Evolutionary conservation across 2,888 invertebrate genomes (phyloP), one percentile per base, ranked within the genome.

Genomic region (Stegana nigrithorax): DNA sequence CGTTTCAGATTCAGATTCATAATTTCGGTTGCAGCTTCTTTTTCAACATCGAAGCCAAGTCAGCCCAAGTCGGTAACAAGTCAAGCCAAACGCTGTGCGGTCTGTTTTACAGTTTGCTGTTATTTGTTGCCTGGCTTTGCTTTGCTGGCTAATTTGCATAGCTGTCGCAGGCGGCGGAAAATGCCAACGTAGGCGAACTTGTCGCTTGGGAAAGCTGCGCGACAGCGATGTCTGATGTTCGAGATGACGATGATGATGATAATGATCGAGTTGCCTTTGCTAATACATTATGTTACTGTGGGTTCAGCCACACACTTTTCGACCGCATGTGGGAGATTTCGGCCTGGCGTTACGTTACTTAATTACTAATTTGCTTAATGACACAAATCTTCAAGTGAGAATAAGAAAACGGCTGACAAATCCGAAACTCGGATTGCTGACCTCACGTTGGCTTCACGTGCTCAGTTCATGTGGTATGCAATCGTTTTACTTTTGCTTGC

Each of bases 71-170:
- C n/a, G 32, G 5, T n/a, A 4, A n/a, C n/a, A 32, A 32, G 5
- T 12, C 32, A 2, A n/a, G n/a, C 32, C 8, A 5, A 4, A 8
- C 32, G 32, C 2, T 14, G 42, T 7, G 7, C 14, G 14, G n/a
- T n/a, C 42, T 21, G 45, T 19, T 32, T 8, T 21, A 5, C 45
- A 12, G 23, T 12, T 32, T 45, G 45, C 51, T 39, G 39, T 5
- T 3, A n/a, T n/a, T 12, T 51, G 27, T 51, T 66, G 67, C 59
- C 64, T 63, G 64, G 61, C 67, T 71, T 75, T 76, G 47, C 25
- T 45, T 6, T 27, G 21, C 66, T 71, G 58, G 67, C 74, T 75
- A 69, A 75, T 75, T 75, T 75, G 76, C 75, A 75, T 75, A 78
- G 76, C 64, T 70, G 69, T 57, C 36, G 63, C 36, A 23, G 32